phyloP scores from a whole-genome alignment of 2,113 vertebrate species.

The Oreotrochilus melanogaster region DNA sequence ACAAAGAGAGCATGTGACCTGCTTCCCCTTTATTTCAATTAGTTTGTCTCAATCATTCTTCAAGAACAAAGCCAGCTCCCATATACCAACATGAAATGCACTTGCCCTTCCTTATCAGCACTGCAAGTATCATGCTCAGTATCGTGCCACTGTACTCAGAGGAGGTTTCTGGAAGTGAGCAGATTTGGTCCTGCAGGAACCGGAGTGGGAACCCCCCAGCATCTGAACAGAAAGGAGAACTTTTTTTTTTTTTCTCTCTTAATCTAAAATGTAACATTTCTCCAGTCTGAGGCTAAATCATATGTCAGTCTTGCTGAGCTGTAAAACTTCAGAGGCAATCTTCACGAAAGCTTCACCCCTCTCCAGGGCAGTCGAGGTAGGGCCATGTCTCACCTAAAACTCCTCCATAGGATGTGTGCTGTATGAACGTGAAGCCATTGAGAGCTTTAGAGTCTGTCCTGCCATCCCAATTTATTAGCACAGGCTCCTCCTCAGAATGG shows the following conservation, averaged over 20 bases:
- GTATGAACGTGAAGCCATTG: background rate
- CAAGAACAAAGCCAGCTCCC: background rate
- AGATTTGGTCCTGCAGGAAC: background rate
- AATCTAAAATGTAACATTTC: background rate
- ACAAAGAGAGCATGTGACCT: background rate
- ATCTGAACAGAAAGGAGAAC: background rate
- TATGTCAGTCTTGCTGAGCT: background rate
- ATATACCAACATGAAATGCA: background rate
- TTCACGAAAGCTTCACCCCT: background rate
- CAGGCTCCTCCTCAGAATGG: background rate
- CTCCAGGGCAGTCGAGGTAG: background rate
- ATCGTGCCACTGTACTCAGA: background rate
- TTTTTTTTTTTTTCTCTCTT: too few species aligned
- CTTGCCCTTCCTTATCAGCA: background rate
- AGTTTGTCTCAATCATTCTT: background rate
- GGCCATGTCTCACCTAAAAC: background rate
- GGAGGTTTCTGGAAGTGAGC: background rate
- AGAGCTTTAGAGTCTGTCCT: background rate
- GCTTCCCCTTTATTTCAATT: constrained; percentile 42
- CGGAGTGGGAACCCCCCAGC: background rate
- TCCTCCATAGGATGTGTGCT: fast-evolving
- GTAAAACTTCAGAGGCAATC: background rate
- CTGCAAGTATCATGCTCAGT: fast-evolving
- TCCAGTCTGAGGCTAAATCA: background rate
- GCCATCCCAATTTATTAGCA: background rate